phyloP scores from a whole-genome alignment of 2,797 vertebrate species.

The Emys orbicularis region DNA sequence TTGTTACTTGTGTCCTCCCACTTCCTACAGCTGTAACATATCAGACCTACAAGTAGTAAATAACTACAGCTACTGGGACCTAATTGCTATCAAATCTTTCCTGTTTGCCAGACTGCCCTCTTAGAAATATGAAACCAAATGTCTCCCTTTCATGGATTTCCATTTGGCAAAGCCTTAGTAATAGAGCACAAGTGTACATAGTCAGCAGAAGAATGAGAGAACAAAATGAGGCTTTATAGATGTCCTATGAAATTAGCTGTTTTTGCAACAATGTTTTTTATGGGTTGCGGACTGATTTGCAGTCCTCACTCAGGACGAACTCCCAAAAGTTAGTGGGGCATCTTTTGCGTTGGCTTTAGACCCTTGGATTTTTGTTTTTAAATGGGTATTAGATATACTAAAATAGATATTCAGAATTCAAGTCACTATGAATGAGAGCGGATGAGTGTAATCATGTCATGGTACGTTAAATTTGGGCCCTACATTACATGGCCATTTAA shows the following conservation, averaged over 20 bases:
- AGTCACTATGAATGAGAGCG: no score
- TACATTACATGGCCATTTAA: no score
- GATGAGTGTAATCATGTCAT: no score
- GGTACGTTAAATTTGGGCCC: no score
- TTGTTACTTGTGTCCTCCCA: background rate
- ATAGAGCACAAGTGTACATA: background rate
- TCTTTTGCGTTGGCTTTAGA: no score
- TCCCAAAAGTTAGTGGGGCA: background rate
- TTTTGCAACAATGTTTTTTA: background rate
- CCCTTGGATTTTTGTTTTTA: no score
- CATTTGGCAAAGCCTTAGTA: background rate
- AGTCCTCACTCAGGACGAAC: background rate
- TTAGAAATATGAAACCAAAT: rapidly evolving
- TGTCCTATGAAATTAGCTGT: background rate
- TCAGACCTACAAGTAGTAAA: background rate
- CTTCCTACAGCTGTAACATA: background rate
- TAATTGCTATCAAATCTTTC: background rate
- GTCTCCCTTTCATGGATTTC: background rate
- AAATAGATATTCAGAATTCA: no score
- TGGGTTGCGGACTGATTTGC: background rate
- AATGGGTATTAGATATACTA: no score
- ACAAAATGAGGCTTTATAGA: background rate
- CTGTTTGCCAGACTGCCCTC: background rate
- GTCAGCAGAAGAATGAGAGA: background rate
- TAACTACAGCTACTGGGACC: background rate